phyloP scores from a whole-genome alignment of 2,888 invertebrate species.

The Rotaria socialis region DNA sequence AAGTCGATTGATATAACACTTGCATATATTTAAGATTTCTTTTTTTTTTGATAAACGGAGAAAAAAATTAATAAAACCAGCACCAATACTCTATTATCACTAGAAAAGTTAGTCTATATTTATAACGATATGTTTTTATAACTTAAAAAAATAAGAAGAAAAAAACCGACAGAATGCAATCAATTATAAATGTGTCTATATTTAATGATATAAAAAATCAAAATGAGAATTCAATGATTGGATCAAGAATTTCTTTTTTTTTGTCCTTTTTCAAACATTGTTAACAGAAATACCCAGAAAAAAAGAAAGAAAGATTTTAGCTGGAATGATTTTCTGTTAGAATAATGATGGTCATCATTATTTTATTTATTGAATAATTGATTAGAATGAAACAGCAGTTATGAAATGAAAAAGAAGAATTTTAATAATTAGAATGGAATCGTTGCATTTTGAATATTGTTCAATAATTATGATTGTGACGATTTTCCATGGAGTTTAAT shows the following conservation, averaged over 20 bases:
- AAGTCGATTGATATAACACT: slow-evolving; percentile 6
- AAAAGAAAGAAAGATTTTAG: not conserved
- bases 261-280: not conserved
- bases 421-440: too few relatives aligned
- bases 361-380: too few relatives aligned
- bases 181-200: not conserved
- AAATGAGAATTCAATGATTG: not conserved
- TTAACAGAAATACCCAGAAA: not conserved
- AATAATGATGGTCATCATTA: not conserved
- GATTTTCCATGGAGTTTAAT: not conserved
- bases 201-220: not conserved
- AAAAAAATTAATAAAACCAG: too few relatives aligned
- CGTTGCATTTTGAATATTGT: not conserved
- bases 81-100: not conserved
- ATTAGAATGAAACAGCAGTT: too few relatives aligned
- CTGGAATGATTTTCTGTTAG: not conserved
- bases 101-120: not conserved
- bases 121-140: not conserved
- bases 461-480: not conserved
- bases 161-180: not conserved
- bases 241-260: not conserved
- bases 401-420: too few relatives aligned
- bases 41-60: too few relatives aligned
- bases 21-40: not conserved
- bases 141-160: not conserved